Conservation (phyloP, 2,113 vertebrate species). For the Sceloporus undulatus region DNA sequence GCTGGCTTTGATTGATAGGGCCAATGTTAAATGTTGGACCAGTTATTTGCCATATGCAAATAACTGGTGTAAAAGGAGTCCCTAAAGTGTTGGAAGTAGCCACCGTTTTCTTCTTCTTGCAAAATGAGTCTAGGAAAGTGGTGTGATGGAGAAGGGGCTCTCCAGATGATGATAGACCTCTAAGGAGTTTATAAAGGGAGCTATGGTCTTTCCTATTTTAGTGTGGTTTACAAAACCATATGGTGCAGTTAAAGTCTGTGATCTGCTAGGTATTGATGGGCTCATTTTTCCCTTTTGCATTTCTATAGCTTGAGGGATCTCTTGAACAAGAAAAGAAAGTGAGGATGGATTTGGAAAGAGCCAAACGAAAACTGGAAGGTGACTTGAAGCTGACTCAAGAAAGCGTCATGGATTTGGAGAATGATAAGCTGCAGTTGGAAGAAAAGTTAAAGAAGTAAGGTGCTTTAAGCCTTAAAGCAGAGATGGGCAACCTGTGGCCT, state of each 20-base stretch:
- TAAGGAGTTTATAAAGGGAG: no score
- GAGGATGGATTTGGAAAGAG: slow-evolving; percentile 84
- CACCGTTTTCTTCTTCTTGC: no score
- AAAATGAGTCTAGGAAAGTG: no score
- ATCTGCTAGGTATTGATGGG: not conserved
- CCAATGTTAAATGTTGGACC: not conserved
- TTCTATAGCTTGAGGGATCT: slow-evolving; percentile 81
- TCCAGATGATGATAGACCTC: no score
- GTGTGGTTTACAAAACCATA: not conserved
- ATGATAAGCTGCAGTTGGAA: slow-evolving; percentile 81
- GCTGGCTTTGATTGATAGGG: not conserved
- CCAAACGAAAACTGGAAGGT: slow-evolving; percentile 84
- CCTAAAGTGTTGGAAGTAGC: no score
- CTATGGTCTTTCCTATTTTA: not conserved
- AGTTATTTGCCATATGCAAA: not conserved
- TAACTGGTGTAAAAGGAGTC: no score
- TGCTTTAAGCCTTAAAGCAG: not conserved
- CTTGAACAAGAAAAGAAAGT: slow-evolving; percentile 88
- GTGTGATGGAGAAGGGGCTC: no score
- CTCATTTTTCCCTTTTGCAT: slow-evolving; percentile 40
- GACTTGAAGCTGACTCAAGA: slow-evolving; percentile 86
- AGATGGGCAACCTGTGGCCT: not conserved
- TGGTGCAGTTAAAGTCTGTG: not conserved
- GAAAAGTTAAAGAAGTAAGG: slow-evolving; percentile 87
- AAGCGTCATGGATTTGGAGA: slow-evolving; percentile 82